Conservation (phyloP, 2,888 invertebrate species). For the Eupithecia dodoneata region DNA sequence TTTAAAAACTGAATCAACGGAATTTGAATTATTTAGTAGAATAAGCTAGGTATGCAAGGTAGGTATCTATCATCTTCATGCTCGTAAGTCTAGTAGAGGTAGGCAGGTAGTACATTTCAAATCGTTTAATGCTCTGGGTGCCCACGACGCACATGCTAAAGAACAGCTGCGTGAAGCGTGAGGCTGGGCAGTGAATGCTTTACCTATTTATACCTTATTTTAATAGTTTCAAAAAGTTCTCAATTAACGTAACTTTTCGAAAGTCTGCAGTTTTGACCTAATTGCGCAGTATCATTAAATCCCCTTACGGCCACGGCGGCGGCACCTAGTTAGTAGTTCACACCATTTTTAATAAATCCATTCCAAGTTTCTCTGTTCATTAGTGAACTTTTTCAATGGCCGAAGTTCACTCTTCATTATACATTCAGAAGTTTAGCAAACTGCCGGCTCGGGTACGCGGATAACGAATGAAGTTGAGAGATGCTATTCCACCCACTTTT, state of each 20-base stretch:
- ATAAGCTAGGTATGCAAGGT: background rate
- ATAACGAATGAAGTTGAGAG: slow-evolving; percentile 68
- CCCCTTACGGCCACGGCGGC: background rate
- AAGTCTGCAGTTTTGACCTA: background rate
- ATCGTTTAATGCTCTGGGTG: no score
- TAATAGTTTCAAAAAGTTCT: background rate
- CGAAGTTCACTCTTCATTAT: slow-evolving; percentile 64
- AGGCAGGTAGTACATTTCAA: no score
- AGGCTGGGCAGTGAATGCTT: background rate
- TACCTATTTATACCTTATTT: background rate
- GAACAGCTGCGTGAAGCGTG: no score
- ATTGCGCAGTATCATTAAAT: background rate
- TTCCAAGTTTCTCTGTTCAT: slow-evolving; percentile 48
- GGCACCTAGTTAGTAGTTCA: slow-evolving; percentile 6
- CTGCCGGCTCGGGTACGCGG: slow-evolving; percentile 51
- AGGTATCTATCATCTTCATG: no score
- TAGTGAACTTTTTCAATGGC: slow-evolving; percentile 54
- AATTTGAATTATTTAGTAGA: background rate
- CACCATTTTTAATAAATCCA: slow-evolving; percentile 18
- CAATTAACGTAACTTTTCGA: background rate
- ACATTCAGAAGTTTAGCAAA: slow-evolving; percentile 57
- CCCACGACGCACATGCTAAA: no score
- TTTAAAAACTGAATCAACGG: background rate
- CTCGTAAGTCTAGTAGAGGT: no score
- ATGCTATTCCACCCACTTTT: background rate